Base-by-base conservation (phyloP, 1,140 invertebrate species). In the Drosophila nikananu region DNA sequence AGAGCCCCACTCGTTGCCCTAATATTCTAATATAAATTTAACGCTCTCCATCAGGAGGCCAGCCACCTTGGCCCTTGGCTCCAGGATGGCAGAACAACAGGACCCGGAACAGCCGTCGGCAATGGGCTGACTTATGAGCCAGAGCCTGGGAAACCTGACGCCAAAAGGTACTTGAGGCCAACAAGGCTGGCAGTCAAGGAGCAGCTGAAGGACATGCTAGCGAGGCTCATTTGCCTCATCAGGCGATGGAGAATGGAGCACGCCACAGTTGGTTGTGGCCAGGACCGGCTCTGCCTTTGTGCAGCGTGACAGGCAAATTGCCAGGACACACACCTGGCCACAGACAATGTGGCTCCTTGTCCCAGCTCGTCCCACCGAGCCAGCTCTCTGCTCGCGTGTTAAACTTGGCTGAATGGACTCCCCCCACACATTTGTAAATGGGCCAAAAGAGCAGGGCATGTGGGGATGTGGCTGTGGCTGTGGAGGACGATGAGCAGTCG, bases 21-120 rank as follows among this genome's bases (percentile, higher is more conserved):
- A 84, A 84, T 84, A 84, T 84, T 81, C 74, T 84, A 84, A 84
- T 84, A 84, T 86, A 84, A 84, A 86, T 84, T 84, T 86, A 84
- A 81, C 74, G 65, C 64, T 70, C 82, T 84, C 62, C 78, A 84
- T 86, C 77, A 84, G 58, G 72, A 84, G 77, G 76, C 72, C 63
- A 65, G 81, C 55, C 37, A 60, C 51, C 65, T 46, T 32, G n/a
- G 63, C 30, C 57, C 61, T 44, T 32, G n/a, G 63, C 27, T 51
- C 49, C 57, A 35, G 60, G 58, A 48, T 27, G 46, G 37, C 21
- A 66, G 37, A 61, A 65, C 49, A 32, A 32, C n/a, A 63, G 37
- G 25, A 51, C 21, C 41, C 21, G 61, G 55, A 35, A 32, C 44
- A 48, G 52, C n/a, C 42, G 49, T 32, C 42, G 52, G 37, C 62